phyloP scores from a whole-genome alignment of 1,140 invertebrate species.

The Adoxophyes honmai region DNA sequence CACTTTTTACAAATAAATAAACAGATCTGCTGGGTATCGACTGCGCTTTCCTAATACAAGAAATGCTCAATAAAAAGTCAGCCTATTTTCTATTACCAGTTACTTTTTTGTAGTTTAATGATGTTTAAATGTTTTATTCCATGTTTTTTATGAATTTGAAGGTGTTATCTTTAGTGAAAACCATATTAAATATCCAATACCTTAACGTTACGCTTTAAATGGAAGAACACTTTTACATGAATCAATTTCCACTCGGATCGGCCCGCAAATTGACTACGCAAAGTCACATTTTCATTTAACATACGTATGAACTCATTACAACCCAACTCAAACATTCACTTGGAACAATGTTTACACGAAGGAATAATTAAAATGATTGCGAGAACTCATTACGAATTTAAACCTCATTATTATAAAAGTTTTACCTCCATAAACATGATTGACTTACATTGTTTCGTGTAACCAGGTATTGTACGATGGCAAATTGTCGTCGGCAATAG shows the following conservation, averaged over 20 bases:
- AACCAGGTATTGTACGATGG: conserved; percentile 97
- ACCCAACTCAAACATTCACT: conserved; percentile 6
- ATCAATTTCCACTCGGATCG: too few relatives aligned
- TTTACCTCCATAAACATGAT: conserved; percentile 9
- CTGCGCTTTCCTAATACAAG: too few relatives aligned
- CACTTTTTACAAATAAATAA: too few relatives aligned
- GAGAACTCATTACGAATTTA: conserved; percentile 1
- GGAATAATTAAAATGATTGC: conserved; percentile 14
- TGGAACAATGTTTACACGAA: conserved; percentile 1
- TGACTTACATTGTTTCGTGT: not conserved
- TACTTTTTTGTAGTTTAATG: too few relatives aligned
- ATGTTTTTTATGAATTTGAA: too few relatives aligned
- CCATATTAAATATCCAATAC: too few relatives aligned
- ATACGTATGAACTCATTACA: not conserved
- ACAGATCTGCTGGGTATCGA: too few relatives aligned
- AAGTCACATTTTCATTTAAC: not conserved
- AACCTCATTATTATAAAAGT: not conserved
- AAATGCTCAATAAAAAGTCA: too few relatives aligned
- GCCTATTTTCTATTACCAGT: too few relatives aligned
- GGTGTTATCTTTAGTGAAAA: too few relatives aligned
- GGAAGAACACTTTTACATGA: not conserved
- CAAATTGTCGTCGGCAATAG: conserved; percentile 96
- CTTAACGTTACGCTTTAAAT: too few relatives aligned
- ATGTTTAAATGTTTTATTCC: too few relatives aligned
- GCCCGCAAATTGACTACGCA: not conserved